These are phyloP conservation scores for Numenius phaeopus DNA, from an alignment of 2,797 vertebrate species.

Conservation along the genomic window DNA sequence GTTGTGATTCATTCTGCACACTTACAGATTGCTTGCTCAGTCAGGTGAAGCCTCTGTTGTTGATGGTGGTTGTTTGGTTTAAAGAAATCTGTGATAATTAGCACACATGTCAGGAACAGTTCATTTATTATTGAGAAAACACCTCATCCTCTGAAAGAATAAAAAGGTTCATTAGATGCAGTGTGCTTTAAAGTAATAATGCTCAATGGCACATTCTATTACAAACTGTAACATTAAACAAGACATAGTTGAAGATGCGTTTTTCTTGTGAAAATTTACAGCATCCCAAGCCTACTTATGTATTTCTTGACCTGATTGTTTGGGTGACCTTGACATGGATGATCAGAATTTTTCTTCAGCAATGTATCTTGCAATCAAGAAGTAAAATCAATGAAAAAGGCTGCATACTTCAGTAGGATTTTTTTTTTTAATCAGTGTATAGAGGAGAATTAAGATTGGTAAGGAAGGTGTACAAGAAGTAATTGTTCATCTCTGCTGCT, in stretches of 20 bases:
- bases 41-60: background rate
- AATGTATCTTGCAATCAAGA: background rate
- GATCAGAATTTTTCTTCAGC: background rate
- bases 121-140: background rate
- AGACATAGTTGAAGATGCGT: background rate
- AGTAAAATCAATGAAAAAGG: background rate
- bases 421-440: background rate
- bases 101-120: background rate
- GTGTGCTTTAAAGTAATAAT: conserved; percentile 18
- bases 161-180: background rate
- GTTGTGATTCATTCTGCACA: background rate
- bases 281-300: background rate
- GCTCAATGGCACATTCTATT: background rate
- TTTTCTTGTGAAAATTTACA: background rate
- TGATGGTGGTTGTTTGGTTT: background rate
- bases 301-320: background rate
- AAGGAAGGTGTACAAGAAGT: background rate
- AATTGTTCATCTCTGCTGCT: background rate
- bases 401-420: background rate
- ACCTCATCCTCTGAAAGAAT: background rate
- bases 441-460: background rate
- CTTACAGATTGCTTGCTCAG: background rate
- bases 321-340: background rate
- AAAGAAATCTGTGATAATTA: conserved; percentile 8
- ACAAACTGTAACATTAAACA: background rate